Evolutionary conservation across 2,888 invertebrate genomes (phyloP).

Genomic region (Aphrophora alni): DNA sequence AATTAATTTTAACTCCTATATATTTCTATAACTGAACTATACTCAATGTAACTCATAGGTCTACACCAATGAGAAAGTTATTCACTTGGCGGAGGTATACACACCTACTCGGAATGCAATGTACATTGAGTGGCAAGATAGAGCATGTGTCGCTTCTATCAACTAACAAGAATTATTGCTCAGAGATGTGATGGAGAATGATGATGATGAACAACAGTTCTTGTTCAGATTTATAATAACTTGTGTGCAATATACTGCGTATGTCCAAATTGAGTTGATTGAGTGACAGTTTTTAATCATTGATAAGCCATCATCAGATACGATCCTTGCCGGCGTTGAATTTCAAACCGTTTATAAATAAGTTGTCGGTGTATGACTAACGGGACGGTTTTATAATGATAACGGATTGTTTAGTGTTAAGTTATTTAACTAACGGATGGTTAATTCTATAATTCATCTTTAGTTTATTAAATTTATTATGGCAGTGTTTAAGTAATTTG

Average conservation of each 20-base stretch:
- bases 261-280: background rate
- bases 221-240: too few relatives aligned
- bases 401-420: too few relatives aligned
- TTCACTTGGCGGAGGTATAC: too few relatives aligned
- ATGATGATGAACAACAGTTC: background rate
- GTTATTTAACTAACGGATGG: too few relatives aligned
- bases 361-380: background rate
- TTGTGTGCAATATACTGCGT: background rate
- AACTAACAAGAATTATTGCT: background rate
- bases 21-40: too few relatives aligned
- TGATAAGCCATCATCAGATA: background rate
- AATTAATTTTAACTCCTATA: too few relatives aligned
- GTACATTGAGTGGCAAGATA: background rate
- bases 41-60: too few relatives aligned
- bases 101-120: too few relatives aligned
- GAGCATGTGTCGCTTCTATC: background rate
- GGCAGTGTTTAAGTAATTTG: too few relatives aligned
- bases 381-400: background rate
- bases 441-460: too few relatives aligned
- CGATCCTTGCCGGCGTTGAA: background rate
- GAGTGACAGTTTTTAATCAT: slow-evolving; percentile 1
- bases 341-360: background rate
- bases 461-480: too few relatives aligned
- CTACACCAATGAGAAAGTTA: too few relatives aligned
- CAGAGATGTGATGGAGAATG: background rate